Evolutionary conservation across 2,888 invertebrate species (phyloP).

Genomic region (Caenorhabditis sp.): DNA sequence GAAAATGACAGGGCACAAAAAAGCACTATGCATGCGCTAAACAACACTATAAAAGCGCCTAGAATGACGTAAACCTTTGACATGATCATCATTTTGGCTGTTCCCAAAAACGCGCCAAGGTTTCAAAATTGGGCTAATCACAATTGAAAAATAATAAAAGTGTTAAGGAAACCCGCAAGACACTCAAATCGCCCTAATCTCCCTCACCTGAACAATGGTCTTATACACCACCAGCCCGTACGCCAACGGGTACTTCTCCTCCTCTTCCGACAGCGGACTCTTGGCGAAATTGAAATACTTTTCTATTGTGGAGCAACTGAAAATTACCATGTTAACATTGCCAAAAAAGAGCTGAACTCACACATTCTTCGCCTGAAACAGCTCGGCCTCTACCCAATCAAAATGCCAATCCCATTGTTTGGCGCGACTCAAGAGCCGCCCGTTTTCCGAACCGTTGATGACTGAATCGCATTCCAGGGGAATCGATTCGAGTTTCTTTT

Average conservation of each 20-base stretch:
- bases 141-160: too few relatives aligned
- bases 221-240: constrained; percentile 68
- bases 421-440: constrained; percentile 11
- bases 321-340: constrained; percentile 7
- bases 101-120: too few relatives aligned
- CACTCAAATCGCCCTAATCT: too few relatives aligned
- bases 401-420: constrained; percentile 57
- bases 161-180: too few relatives aligned
- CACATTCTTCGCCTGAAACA: constrained; percentile 55
- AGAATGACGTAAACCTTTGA: too few relatives aligned
- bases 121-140: too few relatives aligned
- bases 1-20: too few relatives aligned
- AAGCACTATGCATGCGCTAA: too few relatives aligned
- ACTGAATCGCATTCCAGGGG: constrained; percentile 59
- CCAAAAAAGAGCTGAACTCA: too few relatives aligned
- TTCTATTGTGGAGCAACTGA: constrained; percentile 57
- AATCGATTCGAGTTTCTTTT: constrained; percentile 39
- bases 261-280: constrained; percentile 49
- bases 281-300: constrained; percentile 55
- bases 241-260: constrained; percentile 64
- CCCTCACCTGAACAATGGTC: constrained; percentile 63
- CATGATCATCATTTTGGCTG: too few relatives aligned
- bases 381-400: constrained; percentile 43
- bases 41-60: too few relatives aligned
- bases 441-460: constrained; percentile 56